Evolutionary conservation across 2,797 vertebrate species (phyloP), one percentile per base, ranked within the genome.

Genomic region (Mustela erminea): DNA sequence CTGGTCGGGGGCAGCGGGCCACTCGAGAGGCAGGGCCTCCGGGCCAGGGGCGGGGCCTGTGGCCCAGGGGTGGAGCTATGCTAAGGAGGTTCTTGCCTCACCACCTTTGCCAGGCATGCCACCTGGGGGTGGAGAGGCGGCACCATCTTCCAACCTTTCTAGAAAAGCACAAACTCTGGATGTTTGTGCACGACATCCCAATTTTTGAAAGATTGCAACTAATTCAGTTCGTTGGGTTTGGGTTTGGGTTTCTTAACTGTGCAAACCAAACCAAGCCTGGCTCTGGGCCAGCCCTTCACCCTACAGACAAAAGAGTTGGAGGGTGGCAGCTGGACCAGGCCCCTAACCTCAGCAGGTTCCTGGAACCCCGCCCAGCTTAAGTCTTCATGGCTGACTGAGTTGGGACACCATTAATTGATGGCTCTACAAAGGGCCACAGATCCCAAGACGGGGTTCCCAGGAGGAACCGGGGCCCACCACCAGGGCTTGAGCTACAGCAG

Each of bases 321-420:
- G 10, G 11, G 56, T 7, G 2, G 38, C 58, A 43, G 8, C 13
- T 0, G 0, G 15, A 9, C 12, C 11, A 17, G 23, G 27, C 43
- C 43, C 35, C 32, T 5, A 12, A n/a, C 27, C 35, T 10, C 7
- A 0, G 11, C 78, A 68, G 70, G 27, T 64, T 70, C n/a, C 29
- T 11, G 0, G 18, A 41, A n/a, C 49, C 32, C 62, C 3, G 2
- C 52, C 38, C 78, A 60, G 32, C 66, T 9, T 12, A 18, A 68
- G 43, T 25, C 77, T 58, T 49, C 14, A 1, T 2, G 12, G 17
- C 64, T 27, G 29, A 2, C 84, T 56, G 56, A 64, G 32, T 23
- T 21, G 46, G 46, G 41, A 4, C 25, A 2, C 43, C 10, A 3
- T 13, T 1, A 11, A 5, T 3, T 2, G 46, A 54, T 27, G 41